A percentile compares a stretch with the other conserved stretches of the same genome.
Evolutionary conservation across 2,797 vertebrate species (phyloP).

Genomic region (Triplophysa bombifrons): DNA sequence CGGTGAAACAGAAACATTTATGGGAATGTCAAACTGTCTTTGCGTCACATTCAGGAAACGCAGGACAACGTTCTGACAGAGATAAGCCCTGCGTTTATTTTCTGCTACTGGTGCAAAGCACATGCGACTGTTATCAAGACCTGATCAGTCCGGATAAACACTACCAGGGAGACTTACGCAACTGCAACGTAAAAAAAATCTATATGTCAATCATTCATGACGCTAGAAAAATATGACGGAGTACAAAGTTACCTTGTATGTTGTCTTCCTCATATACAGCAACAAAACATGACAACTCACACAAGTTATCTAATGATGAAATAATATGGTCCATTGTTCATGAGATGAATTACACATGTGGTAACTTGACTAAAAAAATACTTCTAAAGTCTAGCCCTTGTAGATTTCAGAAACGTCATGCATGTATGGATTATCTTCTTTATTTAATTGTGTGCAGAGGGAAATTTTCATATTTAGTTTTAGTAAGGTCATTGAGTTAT

Average conservation of each 20-base stretch:
- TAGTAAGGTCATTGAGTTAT: slow-evolving; percentile 11
- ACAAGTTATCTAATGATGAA: too few species aligned
- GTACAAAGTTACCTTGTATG: background rate
- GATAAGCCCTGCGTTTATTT: background rate
- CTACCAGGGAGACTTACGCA: background rate
- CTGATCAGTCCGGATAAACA: slow-evolving; percentile 5
- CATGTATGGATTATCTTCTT: background rate
- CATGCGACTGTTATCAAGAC: background rate
- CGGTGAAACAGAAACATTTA: slow-evolving; percentile 3
- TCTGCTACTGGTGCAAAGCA: slow-evolving; percentile 16
- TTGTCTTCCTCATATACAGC: background rate
- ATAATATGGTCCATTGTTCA: too few species aligned
- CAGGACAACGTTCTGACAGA: background rate
- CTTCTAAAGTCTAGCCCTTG: background rate
- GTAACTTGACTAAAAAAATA: too few species aligned
- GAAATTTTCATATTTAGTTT: background rate
- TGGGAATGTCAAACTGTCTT: slow-evolving; percentile 13
- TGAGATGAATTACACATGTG: too few species aligned
- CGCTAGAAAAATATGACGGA: background rate
- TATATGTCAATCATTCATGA: background rate
- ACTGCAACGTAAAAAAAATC: slow-evolving; percentile 19
- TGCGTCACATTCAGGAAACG: slow-evolving; percentile 1
- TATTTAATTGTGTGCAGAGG: background rate
- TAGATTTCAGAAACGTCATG: background rate
- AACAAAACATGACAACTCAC: too few species aligned